Evolutionary conservation across 2,113 vertebrate species (phyloP).

Genomic region (Romanogobio albipinnatus): DNA sequence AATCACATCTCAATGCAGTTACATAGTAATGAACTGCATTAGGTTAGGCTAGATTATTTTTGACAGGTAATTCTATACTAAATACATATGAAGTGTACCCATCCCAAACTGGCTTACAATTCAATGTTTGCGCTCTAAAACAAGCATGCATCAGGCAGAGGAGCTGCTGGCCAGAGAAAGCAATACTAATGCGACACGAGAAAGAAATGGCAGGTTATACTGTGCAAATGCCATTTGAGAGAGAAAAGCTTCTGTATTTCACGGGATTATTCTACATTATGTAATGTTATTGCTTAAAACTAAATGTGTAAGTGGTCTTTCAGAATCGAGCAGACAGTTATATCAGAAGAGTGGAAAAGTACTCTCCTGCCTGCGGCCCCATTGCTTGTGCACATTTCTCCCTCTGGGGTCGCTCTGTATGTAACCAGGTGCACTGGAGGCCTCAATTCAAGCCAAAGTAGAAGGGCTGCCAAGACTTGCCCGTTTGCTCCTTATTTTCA

Average conservation of each 20-base stretch:
- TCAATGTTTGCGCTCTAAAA: not conserved
- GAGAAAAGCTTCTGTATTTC: constrained; percentile 1
- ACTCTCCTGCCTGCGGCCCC: constrained; percentile 46
- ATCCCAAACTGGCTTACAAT: not conserved
- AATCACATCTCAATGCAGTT: not conserved
- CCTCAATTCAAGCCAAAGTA: constrained; percentile 42
- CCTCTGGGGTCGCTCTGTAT: constrained; percentile 49
- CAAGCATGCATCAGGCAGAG: not conserved
- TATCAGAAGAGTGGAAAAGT: constrained; percentile 65
- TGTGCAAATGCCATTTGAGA: not conserved
- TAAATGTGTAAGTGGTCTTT: constrained; percentile 10
- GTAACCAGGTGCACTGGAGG: constrained; percentile 60
- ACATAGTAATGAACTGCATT: not conserved
- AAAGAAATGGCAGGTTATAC: not conserved
- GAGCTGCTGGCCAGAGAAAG: not conserved
- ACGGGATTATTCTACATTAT: not conserved
- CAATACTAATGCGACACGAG: not conserved
- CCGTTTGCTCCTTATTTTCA: constrained; percentile 29
- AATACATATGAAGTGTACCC: not conserved
- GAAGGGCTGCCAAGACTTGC: constrained; percentile 36
- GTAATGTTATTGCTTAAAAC: not conserved
- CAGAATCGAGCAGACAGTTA: not conserved
- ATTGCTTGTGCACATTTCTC: constrained; percentile 55
- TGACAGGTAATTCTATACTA: not conserved
- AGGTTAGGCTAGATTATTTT: not conserved